Percentiles rank a stretch among this genome's conserved stretches.
phyloP scores from a whole-genome alignment of 2,888 invertebrate genomes.

The Psococerastis gibbosa region DNA sequence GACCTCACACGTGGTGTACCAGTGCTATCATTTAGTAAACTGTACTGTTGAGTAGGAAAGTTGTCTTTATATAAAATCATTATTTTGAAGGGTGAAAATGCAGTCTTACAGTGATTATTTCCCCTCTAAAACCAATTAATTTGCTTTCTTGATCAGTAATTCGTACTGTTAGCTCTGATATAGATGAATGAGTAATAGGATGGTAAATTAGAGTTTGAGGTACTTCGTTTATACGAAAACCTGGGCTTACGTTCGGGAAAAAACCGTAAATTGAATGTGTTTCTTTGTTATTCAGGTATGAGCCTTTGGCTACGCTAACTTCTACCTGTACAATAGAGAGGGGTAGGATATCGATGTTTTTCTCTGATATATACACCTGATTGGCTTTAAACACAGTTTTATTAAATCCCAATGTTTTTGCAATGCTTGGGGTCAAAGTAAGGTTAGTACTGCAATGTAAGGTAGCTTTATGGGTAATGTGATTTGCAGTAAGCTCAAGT shows the following conservation, averaged over 20 bases:
- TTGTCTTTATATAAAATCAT: slow-evolving; percentile 5
- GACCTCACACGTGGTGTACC: background rate
- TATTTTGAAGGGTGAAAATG: slow-evolving; percentile 4
- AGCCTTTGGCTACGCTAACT: slow-evolving; percentile 9
- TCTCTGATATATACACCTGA: background rate
- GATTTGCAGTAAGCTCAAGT: background rate
- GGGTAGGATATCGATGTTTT: background rate
- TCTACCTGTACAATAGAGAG: background rate
- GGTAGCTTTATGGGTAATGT: background rate
- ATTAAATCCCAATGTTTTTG: background rate
- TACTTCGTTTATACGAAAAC: slow-evolving; percentile 12
- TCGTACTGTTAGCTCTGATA: slow-evolving; percentile 10
- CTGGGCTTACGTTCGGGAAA: slow-evolving; percentile 11
- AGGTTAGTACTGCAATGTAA: background rate
- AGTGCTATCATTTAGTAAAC: background rate
- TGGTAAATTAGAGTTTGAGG: slow-evolving; percentile 12
- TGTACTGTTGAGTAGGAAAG: background rate
- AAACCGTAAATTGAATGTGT: slow-evolving; percentile 12
- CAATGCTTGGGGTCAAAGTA: background rate
- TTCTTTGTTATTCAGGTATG: slow-evolving; percentile 6
- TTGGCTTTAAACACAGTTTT: background rate
- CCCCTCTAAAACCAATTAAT: slow-evolving; percentile 10
- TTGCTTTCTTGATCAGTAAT: slow-evolving; percentile 11
- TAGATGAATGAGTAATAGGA: background rate
- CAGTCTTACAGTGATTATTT: slow-evolving; percentile 10